Base-by-base conservation (phyloP, 1,140 invertebrate genomes). In the Eriosoma lanigerum region DNA sequence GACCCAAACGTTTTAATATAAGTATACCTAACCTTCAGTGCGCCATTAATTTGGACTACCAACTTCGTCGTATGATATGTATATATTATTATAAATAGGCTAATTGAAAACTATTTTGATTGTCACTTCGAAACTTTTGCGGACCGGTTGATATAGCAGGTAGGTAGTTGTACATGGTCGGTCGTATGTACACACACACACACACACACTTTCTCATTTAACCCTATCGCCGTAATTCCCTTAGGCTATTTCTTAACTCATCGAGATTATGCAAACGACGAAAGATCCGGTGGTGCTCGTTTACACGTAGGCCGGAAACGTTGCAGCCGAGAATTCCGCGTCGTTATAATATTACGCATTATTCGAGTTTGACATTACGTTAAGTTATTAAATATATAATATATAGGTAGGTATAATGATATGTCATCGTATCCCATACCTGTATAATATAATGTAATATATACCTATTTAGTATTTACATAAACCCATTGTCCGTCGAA, bases 141-240 rank as follows among this genome's bases (percentile, higher is more conserved):
- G 60, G 60, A 64, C 60, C 60, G 60, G 60, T 64, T 64, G 60
- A 38, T 19, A n/a, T n/a, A n/a, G n/a, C n/a, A n/a, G n/a, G n/a
- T n/a, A n/a, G n/a, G n/a, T n/a, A n/a, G n/a, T n/a, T n/a, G n/a
- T n/a, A 24, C 8, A 13, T 24, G 60, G 60, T 19, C 60, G n/a
- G 26, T 26, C 9, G 19, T n/a, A 13, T 62, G 19, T 4, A 38
- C 9, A 32, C 15, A 1, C 24, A 17, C 56, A 26, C 54, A 58
- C 52, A 56, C 54, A 24, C 54, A 12, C 19, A 29, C 24, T 1
- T 15, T 62, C 26, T 13, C 29, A 29, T 3, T 62, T 1, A 32
- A 62, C 17, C 56, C 15, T 1, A 5, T 21, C 6, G 19, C 17
- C 15, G 26, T 15, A 1, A 60, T n/a, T 58, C 3, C 60, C n/a